These are phyloP conservation scores for Uria lomvia DNA, from an alignment of 2,113 vertebrate genomes.

Conservation along the genomic window DNA sequence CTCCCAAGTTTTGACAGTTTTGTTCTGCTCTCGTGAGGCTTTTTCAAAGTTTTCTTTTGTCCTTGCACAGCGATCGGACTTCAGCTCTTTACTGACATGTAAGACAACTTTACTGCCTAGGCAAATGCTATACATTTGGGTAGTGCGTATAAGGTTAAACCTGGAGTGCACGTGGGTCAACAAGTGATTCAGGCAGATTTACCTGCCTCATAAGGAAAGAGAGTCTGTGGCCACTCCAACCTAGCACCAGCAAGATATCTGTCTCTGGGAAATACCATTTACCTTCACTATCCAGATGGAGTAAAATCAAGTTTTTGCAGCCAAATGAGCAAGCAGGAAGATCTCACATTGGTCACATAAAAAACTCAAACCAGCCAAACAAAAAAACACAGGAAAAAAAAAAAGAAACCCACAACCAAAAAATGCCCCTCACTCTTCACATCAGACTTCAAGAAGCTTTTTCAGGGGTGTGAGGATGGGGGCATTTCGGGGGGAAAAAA, in stretches of 20 bases:
- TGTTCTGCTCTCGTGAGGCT: neutral
- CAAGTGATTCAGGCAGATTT: neutral
- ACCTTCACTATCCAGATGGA: neutral
- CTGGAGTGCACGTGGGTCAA: neutral
- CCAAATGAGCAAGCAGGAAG: neutral
- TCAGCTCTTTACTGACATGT: neutral
- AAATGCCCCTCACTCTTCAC: neutral
- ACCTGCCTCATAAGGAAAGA: neutral
- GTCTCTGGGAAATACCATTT: neutral
- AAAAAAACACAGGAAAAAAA: neutral
- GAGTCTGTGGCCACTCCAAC: neutral
- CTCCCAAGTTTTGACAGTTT: neutral
- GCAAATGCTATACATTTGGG: neutral
- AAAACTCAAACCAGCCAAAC: neutral
- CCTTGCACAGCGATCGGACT: neutral
- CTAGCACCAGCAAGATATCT: neutral
- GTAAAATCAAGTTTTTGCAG: neutral
- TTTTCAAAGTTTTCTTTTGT: neutral
- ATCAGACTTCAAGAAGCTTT: neutral
- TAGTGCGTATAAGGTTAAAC: neutral
- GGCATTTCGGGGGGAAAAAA: neutral
- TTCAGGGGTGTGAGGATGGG: neutral
- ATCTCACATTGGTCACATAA: neutral
- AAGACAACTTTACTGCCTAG: neutral
- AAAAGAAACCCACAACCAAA: neutral